phyloP scores from a whole-genome alignment of 1,140 invertebrate genomes.

The Habropoda laboriosa region DNA sequence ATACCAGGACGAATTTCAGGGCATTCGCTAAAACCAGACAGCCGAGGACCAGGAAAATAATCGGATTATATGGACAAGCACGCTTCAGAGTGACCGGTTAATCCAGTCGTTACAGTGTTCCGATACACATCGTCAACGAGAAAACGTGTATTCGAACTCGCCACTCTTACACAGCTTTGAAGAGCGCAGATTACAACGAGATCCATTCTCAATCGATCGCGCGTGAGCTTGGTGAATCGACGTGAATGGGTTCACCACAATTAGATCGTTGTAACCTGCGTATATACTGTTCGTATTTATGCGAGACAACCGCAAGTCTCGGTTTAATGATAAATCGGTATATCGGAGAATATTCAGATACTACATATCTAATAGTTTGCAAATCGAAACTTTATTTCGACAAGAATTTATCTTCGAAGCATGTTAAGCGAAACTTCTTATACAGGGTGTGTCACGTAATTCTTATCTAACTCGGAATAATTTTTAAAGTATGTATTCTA shows the following conservation, averaged over 20 bases:
- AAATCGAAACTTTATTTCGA: too few species aligned
- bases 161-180: not conserved
- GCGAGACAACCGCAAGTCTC: too few species aligned
- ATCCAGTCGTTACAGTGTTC: slow-evolving; percentile 31
- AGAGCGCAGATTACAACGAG: not conserved
- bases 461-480: too few species aligned
- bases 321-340: not conserved
- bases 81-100: slow-evolving; percentile 26
- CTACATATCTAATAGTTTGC: too few species aligned
- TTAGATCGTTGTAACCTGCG: not conserved
- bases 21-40: slow-evolving; percentile 35
- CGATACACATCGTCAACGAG: not conserved
- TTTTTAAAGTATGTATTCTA: too few species aligned
- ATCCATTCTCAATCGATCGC: not conserved
- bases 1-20: slow-evolving; percentile 34
- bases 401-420: not conserved
- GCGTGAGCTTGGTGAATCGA: not conserved
- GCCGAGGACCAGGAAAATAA: slow-evolving; percentile 46
- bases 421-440: not conserved
- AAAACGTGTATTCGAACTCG: not conserved
- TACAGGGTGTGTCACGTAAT: too few species aligned
- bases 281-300: not conserved
- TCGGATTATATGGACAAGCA: slow-evolving; percentile 39
- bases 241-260: not conserved
- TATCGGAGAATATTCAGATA: not conserved